phyloP scores from a whole-genome alignment of 2,113 vertebrate genomes.

The Tiliqua scincoides region DNA sequence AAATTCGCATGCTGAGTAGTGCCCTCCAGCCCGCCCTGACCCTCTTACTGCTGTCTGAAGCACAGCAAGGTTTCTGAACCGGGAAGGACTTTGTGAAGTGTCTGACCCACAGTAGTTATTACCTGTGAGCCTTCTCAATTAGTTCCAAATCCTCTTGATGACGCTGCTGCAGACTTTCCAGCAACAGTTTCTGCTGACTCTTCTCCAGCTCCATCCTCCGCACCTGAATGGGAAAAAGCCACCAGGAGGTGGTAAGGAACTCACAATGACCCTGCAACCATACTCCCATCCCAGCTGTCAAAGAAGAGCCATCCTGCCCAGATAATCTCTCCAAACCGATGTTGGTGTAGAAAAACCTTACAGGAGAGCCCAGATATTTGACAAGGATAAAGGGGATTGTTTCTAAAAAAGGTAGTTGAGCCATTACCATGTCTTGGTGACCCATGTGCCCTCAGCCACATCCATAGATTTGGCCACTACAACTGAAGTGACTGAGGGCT shows the following conservation, averaged over 20 bases:
- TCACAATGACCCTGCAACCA: neutral
- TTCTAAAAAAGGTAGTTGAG: neutral
- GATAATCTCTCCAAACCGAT: neutral
- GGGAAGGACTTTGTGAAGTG: too few relatives aligned
- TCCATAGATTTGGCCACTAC: neutral
- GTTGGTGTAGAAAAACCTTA: neutral
- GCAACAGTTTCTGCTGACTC: slow-evolving; percentile 77
- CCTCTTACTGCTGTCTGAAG: too few relatives aligned
- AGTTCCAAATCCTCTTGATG: slow-evolving; percentile 84
- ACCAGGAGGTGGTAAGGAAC: neutral
- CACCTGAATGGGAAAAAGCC: slow-evolving; percentile 69
- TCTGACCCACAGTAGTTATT: neutral
- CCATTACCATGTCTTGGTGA: neutral
- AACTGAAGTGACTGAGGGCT: too few relatives aligned
- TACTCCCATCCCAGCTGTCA: too few relatives aligned
- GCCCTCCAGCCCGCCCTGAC: too few relatives aligned
- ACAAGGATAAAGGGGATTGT: neutral
- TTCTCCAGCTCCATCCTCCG: slow-evolving; percentile 82
- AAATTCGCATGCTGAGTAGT: too few relatives aligned
- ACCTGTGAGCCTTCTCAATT: slow-evolving; percentile 85
- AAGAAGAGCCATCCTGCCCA: neutral
- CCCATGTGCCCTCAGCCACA: neutral
- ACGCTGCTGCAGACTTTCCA: slow-evolving; percentile 80
- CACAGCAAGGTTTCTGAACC: too few relatives aligned
- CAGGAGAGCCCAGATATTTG: neutral